phyloP scores from a whole-genome alignment of 2,888 invertebrate species.

The Archips crataeganus region DNA sequence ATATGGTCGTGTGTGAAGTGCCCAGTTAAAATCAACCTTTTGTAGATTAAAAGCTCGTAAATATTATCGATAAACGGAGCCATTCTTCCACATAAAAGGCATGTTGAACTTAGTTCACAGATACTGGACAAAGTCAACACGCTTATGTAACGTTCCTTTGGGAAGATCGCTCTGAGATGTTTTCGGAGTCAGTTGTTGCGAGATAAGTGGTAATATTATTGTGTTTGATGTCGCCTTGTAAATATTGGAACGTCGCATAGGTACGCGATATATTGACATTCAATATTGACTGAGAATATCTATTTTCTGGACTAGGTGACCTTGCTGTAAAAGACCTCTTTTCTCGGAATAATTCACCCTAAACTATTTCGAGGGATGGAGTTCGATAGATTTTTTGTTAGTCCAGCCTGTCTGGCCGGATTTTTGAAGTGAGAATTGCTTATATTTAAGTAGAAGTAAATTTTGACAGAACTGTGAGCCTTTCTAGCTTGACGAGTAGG shows the following conservation, averaged over 20 bases:
- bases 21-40: slow-evolving; percentile 62
- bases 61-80: slow-evolving; percentile 66
- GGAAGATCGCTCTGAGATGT: slow-evolving; percentile 70
- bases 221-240: slow-evolving; percentile 78
- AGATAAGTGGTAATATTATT: slow-evolving; percentile 82
- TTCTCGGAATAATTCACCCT: slow-evolving; percentile 56
- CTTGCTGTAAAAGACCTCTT: slow-evolving; percentile 63
- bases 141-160: slow-evolving; percentile 61
- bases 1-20: slow-evolving; percentile 57
- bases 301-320: slow-evolving; percentile 69
- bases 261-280: slow-evolving; percentile 82
- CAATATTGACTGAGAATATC: slow-evolving; percentile 80
- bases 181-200: slow-evolving; percentile 76
- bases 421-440: background rate
- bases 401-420: background rate
- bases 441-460: background rate
- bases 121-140: slow-evolving; percentile 71
- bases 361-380: slow-evolving; percentile 24
- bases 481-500: no score
- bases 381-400: slow-evolving; percentile 30
- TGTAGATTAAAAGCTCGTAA: slow-evolving; percentile 65
- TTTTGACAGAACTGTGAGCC: no score
- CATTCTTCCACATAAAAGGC: slow-evolving; percentile 66
- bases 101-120: slow-evolving; percentile 64
- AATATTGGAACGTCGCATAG: slow-evolving; percentile 79